phyloP scores from a whole-genome alignment of 2,797 vertebrate genomes.

The Mormyrops boulengeri region DNA sequence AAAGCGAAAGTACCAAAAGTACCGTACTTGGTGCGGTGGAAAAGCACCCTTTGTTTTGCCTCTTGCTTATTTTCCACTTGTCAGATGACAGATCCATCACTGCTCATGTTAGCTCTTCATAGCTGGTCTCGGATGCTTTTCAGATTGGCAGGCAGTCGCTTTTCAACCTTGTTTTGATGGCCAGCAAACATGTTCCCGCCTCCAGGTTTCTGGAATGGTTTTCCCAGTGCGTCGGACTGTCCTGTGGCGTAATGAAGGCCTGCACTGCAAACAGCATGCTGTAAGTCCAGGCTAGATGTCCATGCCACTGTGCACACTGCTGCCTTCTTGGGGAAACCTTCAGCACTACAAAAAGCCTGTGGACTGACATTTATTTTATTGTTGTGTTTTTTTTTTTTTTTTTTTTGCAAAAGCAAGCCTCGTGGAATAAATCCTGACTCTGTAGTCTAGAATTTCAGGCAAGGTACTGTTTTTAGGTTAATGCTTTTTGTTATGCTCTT shows the following conservation, averaged over 20 bases:
- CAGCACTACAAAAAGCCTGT: neutral
- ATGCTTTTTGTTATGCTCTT: neutral
- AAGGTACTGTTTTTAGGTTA: neutral
- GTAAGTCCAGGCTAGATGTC: slow-evolving; percentile 54
- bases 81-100: neutral
- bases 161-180: neutral
- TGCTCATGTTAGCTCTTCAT: neutral
- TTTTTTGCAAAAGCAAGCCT: neutral
- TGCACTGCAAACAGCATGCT: slow-evolving; percentile 59
- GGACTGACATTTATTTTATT: neutral
- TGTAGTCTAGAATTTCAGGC: neutral
- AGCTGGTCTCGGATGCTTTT: neutral
- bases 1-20: neutral
- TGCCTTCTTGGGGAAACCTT: slow-evolving; percentile 33
- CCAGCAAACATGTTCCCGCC: neutral
- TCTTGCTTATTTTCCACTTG: neutral
- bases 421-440: neutral
- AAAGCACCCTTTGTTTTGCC: neutral
- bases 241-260: slow-evolving; percentile 60
- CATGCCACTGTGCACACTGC: slow-evolving; percentile 44
- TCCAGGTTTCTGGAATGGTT: slow-evolving; percentile 39
- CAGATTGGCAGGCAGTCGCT: neutral
- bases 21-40: neutral
- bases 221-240: slow-evolving; percentile 37
- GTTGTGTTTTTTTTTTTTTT: neutral